Conservation (phyloP, 2,888 invertebrate genomes). For the Drosophila helvetica region DNA sequence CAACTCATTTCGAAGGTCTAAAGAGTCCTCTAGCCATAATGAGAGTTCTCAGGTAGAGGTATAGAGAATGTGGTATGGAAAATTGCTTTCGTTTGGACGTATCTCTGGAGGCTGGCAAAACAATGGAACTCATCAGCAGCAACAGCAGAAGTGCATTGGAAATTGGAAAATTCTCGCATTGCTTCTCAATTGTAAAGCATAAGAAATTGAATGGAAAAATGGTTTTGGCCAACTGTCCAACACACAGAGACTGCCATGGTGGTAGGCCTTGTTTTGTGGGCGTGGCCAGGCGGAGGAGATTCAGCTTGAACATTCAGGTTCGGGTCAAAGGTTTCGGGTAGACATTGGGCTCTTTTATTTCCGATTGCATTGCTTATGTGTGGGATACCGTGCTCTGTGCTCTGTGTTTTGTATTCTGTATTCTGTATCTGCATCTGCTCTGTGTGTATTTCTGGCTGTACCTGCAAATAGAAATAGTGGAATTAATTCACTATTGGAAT, state of each 20-base stretch:
- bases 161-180: conserved; percentile 63
- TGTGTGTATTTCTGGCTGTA: neutral
- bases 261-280: conserved; percentile 24
- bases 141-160: conserved; percentile 66
- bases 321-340: conserved; percentile 20
- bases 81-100: conserved; percentile 44
- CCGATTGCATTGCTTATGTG: conserved; percentile 20
- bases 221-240: conserved; percentile 30
- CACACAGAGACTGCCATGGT: conserved; percentile 25
- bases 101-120: conserved; percentile 46
- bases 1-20: no score
- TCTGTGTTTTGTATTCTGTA: no score
- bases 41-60: neutral
- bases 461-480: no score
- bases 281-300: conserved; percentile 5
- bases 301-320: conserved; percentile 1
- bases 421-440: neutral
- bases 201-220: conserved; percentile 52
- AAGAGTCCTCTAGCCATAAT: no score
- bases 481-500: no score
- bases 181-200: conserved; percentile 42
- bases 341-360: conserved; percentile 44
- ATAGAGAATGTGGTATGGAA: neutral
- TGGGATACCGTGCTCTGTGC: neutral
- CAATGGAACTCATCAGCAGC: conserved; percentile 73